These are phyloP conservation scores for Sitobion miscanthi DNA, from an alignment of 1,140 invertebrate species.

Conservation along the genomic window DNA sequence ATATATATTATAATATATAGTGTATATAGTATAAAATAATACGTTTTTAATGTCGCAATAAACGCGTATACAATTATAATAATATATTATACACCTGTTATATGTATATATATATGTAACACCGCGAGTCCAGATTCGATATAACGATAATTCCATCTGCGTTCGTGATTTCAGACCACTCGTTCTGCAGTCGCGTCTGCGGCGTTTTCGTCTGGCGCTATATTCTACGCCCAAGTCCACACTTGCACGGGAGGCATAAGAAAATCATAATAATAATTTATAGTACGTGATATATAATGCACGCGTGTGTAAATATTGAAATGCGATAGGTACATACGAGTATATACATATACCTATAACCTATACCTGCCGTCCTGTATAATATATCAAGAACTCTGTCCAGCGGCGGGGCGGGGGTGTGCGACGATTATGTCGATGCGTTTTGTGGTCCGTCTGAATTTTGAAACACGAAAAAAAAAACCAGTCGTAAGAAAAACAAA, in stretches of 20 bases:
- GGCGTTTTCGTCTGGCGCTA: background rate
- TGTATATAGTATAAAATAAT: background rate
- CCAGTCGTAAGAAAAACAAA: background rate
- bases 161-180: slow-evolving; percentile 18
- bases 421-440: background rate
- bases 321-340: background rate
- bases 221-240: background rate
- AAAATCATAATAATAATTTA: background rate
- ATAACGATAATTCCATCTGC: background rate
- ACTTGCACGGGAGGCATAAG: background rate
- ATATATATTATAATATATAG: no score
- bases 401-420: background rate
- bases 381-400: background rate
- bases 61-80: background rate
- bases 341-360: background rate
- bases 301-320: background rate
- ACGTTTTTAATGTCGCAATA: background rate
- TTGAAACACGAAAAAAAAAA: background rate
- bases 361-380: background rate
- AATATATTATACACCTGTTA: background rate
- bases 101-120: background rate
- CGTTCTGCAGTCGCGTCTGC: background rate
- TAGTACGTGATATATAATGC: background rate
- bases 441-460: background rate
- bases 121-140: background rate